Evolutionary conservation across 2,888 invertebrate species (phyloP).

Genomic region (Eristalis tenax): DNA sequence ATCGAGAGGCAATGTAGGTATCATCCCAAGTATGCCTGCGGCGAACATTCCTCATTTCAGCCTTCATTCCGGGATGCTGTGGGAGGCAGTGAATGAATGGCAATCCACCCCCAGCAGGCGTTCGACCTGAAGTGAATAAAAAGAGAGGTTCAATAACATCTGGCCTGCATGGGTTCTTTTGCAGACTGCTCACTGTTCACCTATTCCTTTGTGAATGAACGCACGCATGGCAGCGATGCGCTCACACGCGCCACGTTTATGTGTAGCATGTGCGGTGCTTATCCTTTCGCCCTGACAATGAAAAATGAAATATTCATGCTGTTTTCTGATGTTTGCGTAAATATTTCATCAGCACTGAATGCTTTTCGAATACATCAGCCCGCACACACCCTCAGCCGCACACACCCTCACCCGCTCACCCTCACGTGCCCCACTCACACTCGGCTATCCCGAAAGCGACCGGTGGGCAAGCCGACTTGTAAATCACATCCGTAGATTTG

Average conservation of each 20-base stretch:
- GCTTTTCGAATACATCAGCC: neutral
- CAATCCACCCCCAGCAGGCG: neutral
- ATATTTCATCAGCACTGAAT: slow-evolving; percentile 40
- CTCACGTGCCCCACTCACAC: neutral
- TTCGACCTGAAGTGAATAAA: neutral
- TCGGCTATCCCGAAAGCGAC: neutral
- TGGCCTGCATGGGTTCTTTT: slow-evolving; percentile 14
- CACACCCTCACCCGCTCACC: neutral
- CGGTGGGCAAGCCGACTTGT: neutral
- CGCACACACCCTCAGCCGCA: neutral
- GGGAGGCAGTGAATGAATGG: neutral
- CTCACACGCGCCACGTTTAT: neutral
- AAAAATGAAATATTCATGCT: slow-evolving; percentile 45
- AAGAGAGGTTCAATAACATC: neutral
- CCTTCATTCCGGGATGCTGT: neutral
- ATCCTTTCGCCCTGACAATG: slow-evolving; percentile 9
- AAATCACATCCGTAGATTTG: slow-evolving; percentile 32
- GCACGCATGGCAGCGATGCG: slow-evolving; percentile 1
- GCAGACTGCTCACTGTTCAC: neutral
- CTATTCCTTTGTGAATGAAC: slow-evolving; percentile 6
- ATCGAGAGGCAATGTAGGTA: neutral
- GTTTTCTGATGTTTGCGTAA: slow-evolving; percentile 24
- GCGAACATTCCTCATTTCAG: neutral
- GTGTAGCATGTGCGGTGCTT: neutral
- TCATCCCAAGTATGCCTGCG: neutral